Evolutionary conservation across 1,140 invertebrate species (phyloP), one percentile per base, ranked within the genome.

Genomic region (Amphibalanus amphitrite): DNA sequence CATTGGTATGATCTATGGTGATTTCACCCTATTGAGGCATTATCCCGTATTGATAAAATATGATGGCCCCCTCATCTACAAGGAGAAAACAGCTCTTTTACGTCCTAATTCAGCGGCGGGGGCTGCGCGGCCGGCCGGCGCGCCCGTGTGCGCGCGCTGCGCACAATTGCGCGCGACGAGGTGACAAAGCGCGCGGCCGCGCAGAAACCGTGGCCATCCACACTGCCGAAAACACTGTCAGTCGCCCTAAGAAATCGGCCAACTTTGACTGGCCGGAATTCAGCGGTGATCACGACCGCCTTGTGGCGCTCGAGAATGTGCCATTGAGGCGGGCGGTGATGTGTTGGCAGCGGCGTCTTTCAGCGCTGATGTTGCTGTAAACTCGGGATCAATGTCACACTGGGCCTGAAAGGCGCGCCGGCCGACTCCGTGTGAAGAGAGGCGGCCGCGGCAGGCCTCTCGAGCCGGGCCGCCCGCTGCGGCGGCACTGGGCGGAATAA

Each of bases 11-110:
- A 59, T 59, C 47, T 59, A 59, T 59, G 47, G 23, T 59, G 47
- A 59, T 59, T 59, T 20, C 47, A 1, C 47, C 20, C 47, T 20
- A 59, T 59, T 59, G 47, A 59, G 6, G 20, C 47, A 59, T 59
- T 59, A 59, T 59, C 17, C 47, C 47, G 47, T 59, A 59, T 59
- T 59, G 47, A 59, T 59, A 59, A 59, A 59, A 59, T 59, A 59
- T 59, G 47, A 59, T 59, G 47, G 47, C 13, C 47, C 47, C 47
- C 47, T 59, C 47, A 59, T 59, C 47, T 59, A 59, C 47, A 59
- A 59, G 47, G 47, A 59, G 47, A 59, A 59, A 59, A 59, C 47
- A 59, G 47, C 47, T 59, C 47, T 59, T 17, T 59, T 59, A 59
- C 47, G 47, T 8, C 23, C 47, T 59, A 59, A 59, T 59, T 59